Evolutionary conservation across 2,888 invertebrate genomes (phyloP).

Genomic region (Acronicta psi): DNA sequence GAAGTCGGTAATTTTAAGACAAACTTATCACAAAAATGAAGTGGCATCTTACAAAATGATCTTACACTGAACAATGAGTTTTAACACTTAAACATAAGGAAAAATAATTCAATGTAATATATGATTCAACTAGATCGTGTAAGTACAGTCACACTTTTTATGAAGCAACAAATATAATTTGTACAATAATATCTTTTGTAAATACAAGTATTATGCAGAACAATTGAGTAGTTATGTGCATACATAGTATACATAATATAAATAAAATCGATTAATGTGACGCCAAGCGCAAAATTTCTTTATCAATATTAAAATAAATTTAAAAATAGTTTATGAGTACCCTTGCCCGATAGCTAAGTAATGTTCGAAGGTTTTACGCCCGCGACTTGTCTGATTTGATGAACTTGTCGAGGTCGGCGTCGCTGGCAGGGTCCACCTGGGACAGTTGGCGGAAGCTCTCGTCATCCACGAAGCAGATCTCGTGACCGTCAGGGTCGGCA

Average conservation of each 20-base stretch:
- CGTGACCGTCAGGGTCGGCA: constrained; percentile 98
- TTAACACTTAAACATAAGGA: constrained; percentile 22
- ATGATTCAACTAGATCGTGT: constrained; percentile 21
- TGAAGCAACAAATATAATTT: constrained; percentile 17
- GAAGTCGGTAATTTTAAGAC: constrained; percentile 23
- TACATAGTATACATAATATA: constrained; percentile 47
- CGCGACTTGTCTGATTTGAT: constrained; percentile 91
- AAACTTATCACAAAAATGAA: constrained; percentile 37
- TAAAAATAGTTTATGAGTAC: constrained; percentile 47
- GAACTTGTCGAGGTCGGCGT: constrained; percentile 93
- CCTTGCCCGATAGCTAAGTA: constrained; percentile 46
- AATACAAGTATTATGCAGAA: constrained; percentile 11
- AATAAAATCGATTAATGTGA: constrained; percentile 27
- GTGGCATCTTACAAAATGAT: constrained; percentile 12
- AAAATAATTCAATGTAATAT: constrained; percentile 14
- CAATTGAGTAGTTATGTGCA: constrained; percentile 34
- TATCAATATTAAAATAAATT: constrained; percentile 20
- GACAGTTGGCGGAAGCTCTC: constrained; percentile 97
- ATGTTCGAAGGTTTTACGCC: constrained; percentile 60
- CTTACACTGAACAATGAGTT: constrained; percentile 23
- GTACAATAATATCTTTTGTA: constrained; percentile 21
- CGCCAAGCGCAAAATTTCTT: constrained; percentile 20
- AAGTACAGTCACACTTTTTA: constrained; percentile 29
- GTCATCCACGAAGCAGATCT: constrained; percentile 99
- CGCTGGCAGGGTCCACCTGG: constrained; percentile 94